These are phyloP conservation scores for Drosophila melanica DNA, from an alignment of 1,140 invertebrate genomes.

Conservation along the genomic window DNA sequence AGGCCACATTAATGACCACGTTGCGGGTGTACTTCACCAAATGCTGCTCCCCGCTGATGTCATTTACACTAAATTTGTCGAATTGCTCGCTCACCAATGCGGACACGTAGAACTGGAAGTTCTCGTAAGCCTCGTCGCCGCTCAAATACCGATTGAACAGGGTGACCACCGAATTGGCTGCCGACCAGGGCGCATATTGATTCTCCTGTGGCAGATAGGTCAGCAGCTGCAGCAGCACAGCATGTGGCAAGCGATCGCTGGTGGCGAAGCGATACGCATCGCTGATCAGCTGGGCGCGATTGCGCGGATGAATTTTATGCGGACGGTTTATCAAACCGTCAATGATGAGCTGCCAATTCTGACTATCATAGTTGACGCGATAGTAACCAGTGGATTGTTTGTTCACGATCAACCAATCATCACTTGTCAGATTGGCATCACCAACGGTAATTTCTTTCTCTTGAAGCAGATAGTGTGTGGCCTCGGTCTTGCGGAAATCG, in stretches of 20 bases:
- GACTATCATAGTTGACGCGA: slow-evolving; percentile 86
- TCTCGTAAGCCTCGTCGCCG: slow-evolving; percentile 50
- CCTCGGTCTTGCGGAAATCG: slow-evolving; percentile 84
- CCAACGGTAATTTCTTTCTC: slow-evolving; percentile 10
- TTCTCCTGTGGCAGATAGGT: slow-evolving; percentile 86
- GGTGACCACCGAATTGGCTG: slow-evolving; percentile 82
- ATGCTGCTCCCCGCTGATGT: slow-evolving; percentile 76
- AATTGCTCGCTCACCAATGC: slow-evolving; percentile 77
- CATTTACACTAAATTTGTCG: slow-evolving; percentile 80
- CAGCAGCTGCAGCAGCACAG: slow-evolving; percentile 84
- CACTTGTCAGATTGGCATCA: slow-evolving; percentile 17
- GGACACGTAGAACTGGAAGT: slow-evolving; percentile 62
- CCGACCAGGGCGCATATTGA: slow-evolving; percentile 87
- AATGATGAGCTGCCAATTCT: slow-evolving; percentile 86
- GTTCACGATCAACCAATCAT: slow-evolving; percentile 87
- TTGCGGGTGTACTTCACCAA: slow-evolving; percentile 79
- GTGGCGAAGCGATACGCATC: slow-evolving; percentile 89
- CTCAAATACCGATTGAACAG: slow-evolving; percentile 77
- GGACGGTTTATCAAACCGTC: slow-evolving; percentile 83
- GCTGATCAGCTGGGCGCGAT: slow-evolving; percentile 91
- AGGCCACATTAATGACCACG: slow-evolving; percentile 84
- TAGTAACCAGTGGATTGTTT: slow-evolving; percentile 87
- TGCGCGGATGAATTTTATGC: slow-evolving; percentile 87
- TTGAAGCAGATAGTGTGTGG: slow-evolving; percentile 65
- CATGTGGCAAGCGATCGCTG: slow-evolving; percentile 85